phyloP scores from a whole-genome alignment of 2,113 vertebrate species.

The Sapajus apella region DNA sequence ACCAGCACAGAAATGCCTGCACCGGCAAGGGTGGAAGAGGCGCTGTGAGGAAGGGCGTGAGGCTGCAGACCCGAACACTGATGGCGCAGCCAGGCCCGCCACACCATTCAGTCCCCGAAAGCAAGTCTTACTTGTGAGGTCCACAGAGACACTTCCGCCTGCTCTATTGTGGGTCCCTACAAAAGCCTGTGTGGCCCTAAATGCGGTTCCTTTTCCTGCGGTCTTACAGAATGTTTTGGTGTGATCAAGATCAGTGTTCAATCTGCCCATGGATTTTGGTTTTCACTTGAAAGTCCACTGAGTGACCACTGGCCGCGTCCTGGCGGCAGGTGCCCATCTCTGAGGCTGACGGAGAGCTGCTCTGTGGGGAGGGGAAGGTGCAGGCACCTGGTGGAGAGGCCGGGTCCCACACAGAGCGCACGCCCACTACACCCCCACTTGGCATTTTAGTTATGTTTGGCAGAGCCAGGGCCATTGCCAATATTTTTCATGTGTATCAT shows the following conservation, averaged over 20 bases:
- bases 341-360: neutral
- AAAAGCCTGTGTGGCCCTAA: neutral
- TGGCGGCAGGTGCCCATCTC: neutral
- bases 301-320: too few relatives aligned
- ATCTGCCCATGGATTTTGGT: too few relatives aligned
- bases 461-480: accelerated
- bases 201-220: neutral
- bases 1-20: too few relatives aligned
- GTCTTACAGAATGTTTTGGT: neutral
- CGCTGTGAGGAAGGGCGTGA: neutral
- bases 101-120: too few relatives aligned
- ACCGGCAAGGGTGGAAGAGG: accelerated
- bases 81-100: too few relatives aligned
- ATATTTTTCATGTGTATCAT: neutral
- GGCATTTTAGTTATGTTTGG: neutral
- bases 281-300: neutral
- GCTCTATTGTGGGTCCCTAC: neutral
- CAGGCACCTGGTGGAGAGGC: neutral
- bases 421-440: accelerated
- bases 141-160: too few relatives aligned
- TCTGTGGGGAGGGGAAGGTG: neutral
- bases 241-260: too few relatives aligned
- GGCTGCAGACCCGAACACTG: too few relatives aligned
- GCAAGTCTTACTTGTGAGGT: neutral
- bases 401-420: too few relatives aligned